Evolutionary conservation across 2,113 vertebrate genomes (phyloP), one percentile per base, ranked within the genome.

Genomic region (Dendropsophus ebraccatus): DNA sequence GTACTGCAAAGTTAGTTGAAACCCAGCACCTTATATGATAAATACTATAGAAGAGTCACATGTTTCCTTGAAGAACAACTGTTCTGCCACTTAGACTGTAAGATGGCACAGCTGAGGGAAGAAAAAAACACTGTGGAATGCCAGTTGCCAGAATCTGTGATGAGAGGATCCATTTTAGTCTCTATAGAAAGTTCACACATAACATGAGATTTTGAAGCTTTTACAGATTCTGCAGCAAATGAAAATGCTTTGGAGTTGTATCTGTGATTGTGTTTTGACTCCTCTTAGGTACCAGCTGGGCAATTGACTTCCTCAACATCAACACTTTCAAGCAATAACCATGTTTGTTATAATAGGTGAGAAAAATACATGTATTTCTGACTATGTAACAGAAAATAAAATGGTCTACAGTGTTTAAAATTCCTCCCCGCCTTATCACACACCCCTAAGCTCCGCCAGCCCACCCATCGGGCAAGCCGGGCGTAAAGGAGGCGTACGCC

Each of bases 261-360:
- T 16, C 8, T 23, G 5, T 82, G 21, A 25, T 30, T 60, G 35
- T 35, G 11, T 3, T 84, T 58, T 75, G 32, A 45, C 60, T 74
- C 50, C 13, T 54, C 56, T 85, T 19, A 85, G 84, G 32, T 56
- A 28, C 49, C 75, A 45, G 32, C 37, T 78, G 75, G 30, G 12
- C 23, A 56, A n/a, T n/a, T 52, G 32, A 16, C 58, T n/a, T 52
- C 60, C 65, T 70, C 75, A 12, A 35, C 74, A 23, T 79, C 84
- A 11, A 30, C 58, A 78, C 73, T 54, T 67, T 67, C 47, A 52
- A 82, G 21, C 54, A 85, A 50, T 50, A 21, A 32, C 41, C 54
- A 77, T 47, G 28, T n/a, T 37, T 74, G 16, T 56, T 50, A 62
- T 28, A 50, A 37, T 14, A 67, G 84, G 84, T 85, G 41, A 79